Percentiles rank a stretch among this genome's conserved stretches.
These are phyloP conservation scores for Zaprionus lachaisei DNA, from an alignment of 1,140 invertebrate genomes.

Conservation along the genomic window DNA sequence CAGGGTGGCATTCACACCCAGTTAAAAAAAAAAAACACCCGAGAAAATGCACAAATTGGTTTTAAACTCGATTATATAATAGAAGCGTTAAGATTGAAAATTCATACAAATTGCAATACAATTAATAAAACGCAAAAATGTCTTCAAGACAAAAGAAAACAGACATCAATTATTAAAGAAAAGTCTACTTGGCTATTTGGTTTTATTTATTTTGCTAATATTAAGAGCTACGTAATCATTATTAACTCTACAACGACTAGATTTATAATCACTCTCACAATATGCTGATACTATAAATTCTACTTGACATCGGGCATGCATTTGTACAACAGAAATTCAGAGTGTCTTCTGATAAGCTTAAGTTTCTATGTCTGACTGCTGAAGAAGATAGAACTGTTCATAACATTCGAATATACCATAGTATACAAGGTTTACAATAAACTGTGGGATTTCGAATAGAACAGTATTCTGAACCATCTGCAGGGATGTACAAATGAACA, in stretches of 20 bases:
- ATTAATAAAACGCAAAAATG: constrained; percentile 55
- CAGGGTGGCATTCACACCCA: constrained; percentile 3
- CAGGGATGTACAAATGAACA: constrained; percentile 4
- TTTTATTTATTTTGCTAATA: constrained; percentile 36
- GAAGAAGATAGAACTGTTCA: not conserved
- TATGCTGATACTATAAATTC: constrained; percentile 61
- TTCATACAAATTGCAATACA: constrained; percentile 44
- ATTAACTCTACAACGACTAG: constrained; percentile 70
- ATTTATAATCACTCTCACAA: constrained; percentile 81
- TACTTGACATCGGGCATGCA: constrained; percentile 25
- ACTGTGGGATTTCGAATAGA: not conserved
- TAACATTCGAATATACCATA: not conserved
- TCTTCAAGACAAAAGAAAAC: constrained; percentile 61
- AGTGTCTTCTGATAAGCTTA: constrained; percentile 1
- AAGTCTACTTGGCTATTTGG: constrained; percentile 9
- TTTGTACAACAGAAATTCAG: not conserved
- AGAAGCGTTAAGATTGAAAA: constrained; percentile 69
- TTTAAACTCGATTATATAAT: constrained; percentile 65
- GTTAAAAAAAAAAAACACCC: constrained; percentile 43
- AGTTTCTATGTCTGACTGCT: not conserved
- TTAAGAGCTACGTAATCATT: constrained; percentile 36
- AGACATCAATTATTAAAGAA: constrained; percentile 16
- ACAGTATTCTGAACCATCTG: not conserved
- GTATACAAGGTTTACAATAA: not conserved
- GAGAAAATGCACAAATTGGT: constrained; percentile 77